Percentiles rank a stretch among this genome's conserved stretches.
phyloP scores from a whole-genome alignment of 2,888 invertebrate genomes.

The Muschampia plurimacula region DNA sequence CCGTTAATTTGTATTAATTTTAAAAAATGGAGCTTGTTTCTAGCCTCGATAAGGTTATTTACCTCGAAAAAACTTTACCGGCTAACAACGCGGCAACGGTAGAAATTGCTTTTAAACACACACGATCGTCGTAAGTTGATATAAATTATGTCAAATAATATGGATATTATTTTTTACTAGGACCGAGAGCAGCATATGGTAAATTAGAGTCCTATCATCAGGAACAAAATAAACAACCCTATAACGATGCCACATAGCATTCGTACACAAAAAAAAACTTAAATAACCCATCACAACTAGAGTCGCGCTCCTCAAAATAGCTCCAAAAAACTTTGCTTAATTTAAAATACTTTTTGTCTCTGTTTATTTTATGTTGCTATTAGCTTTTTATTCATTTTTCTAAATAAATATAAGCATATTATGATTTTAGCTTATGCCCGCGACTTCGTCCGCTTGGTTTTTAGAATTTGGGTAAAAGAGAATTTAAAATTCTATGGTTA shows the following conservation, averaged over 20 bases:
- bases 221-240: constrained; percentile 73
- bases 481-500: too few species aligned
- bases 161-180: constrained; percentile 78
- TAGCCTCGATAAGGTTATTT: constrained; percentile 52
- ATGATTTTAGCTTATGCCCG: too few species aligned
- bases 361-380: not conserved
- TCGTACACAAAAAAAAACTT: constrained; percentile 66
- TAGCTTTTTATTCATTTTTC: not conserved
- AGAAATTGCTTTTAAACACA: constrained; percentile 78
- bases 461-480: too few species aligned
- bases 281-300: constrained; percentile 61
- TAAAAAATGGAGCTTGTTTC: constrained; percentile 48
- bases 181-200: constrained; percentile 76
- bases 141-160: constrained; percentile 82
- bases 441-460: too few species aligned
- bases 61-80: constrained; percentile 67
- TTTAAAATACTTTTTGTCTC: not conserved
- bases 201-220: constrained; percentile 77
- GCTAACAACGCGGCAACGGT: constrained; percentile 69
- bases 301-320: constrained; percentile 59
- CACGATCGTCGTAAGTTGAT: constrained; percentile 76
- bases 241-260: constrained; percentile 67
- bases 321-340: constrained; percentile 8
- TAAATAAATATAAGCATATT: not conserved
- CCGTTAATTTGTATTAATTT: not conserved